Evolutionary conservation across 2,113 vertebrate genomes (phyloP).

Genomic region (Pseudonaja textilis): DNA sequence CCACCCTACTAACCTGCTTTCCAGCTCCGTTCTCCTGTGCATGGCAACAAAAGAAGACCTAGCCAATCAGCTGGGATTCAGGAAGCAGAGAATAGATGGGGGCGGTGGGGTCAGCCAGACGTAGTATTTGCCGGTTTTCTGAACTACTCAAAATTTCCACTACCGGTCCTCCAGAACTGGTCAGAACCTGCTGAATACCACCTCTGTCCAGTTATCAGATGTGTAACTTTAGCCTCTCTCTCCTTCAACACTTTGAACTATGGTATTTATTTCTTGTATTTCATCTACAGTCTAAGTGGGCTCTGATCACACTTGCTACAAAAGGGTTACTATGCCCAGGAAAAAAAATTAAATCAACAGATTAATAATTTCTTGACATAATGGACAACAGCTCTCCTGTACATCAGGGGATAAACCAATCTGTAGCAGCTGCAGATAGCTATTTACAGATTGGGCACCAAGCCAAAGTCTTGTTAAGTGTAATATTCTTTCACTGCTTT

Average conservation of each 20-base stretch:
- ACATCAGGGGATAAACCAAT: constrained; percentile 46
- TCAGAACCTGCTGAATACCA: too few species aligned
- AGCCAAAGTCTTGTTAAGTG: constrained; percentile 46
- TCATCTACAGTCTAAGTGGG: neutral
- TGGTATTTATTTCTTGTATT: neutral
- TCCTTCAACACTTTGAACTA: neutral
- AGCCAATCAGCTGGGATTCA: too few species aligned
- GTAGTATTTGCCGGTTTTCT: too few species aligned
- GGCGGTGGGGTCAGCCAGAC: too few species aligned
- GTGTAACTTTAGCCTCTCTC: neutral
- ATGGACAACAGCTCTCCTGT: constrained; percentile 7
- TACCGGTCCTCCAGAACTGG: too few species aligned
- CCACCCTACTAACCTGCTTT: too few species aligned
- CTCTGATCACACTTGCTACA: constrained; percentile 1
- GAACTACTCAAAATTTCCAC: too few species aligned
- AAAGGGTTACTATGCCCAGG: constrained; percentile 13
- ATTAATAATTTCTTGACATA: constrained; percentile 1
- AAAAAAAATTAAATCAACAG: constrained; percentile 1
- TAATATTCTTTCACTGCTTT: constrained; percentile 12
- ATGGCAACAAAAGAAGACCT: too few species aligned
- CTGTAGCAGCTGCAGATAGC: constrained; percentile 47
- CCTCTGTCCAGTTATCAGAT: neutral
- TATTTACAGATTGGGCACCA: constrained; percentile 36
- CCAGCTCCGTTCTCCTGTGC: too few species aligned
- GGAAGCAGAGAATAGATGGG: too few species aligned